Base-by-base conservation (phyloP, 2,113 vertebrate species). In the Albula goreensis region DNA sequence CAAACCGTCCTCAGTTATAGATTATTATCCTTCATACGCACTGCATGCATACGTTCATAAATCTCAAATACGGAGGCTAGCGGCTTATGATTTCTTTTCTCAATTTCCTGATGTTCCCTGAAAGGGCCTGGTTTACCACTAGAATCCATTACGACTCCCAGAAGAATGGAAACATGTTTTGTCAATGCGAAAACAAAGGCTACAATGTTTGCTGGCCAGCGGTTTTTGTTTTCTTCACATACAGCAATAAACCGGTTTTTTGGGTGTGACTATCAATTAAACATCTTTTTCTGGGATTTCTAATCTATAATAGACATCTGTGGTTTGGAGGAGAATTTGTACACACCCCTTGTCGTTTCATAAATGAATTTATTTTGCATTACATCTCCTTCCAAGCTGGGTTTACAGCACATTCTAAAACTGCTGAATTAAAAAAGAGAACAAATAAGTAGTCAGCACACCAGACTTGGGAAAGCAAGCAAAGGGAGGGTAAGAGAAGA, bases 41-140 rank as follows among this genome's bases (percentile, higher is more conserved):
- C 85, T 53, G 10, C 52, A 31, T 85, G 51, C 83, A 89, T 83
- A 86, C 50, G 89, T 88, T 85, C n/a, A 57, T 66, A 50, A 81
- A 81, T 85, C 31, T 31, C 11, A 79, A 13, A 48, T 79, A 25
- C 1, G 78, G 56, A 80, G 60, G 78, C 57, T 41, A 25, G 70
- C 81, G 84, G 74, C 41, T 52, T 84, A 77, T 82, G 25, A 89
- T 88, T 85, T 41, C 31, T 41, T 12, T 66, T 82, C 89, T 49
- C 57, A 78, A 88, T 82, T 89, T 88, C 83, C 79, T 86, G 51
- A 88, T 83, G 82, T 87, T 81, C 66, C 86, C 49, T 5, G 49
- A 83, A 80, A 85, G 86, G 85, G 78, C 83, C 41, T 80, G 77
- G 80, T 85, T 90, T 86, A 88, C 81, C 87, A 91, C 82, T 52